A percentile compares a stretch with the other conserved stretches of the same genome.
These are phyloP conservation scores for Ceramica pisi DNA, from an alignment of 2,888 invertebrate genomes.

Conservation along the genomic window DNA sequence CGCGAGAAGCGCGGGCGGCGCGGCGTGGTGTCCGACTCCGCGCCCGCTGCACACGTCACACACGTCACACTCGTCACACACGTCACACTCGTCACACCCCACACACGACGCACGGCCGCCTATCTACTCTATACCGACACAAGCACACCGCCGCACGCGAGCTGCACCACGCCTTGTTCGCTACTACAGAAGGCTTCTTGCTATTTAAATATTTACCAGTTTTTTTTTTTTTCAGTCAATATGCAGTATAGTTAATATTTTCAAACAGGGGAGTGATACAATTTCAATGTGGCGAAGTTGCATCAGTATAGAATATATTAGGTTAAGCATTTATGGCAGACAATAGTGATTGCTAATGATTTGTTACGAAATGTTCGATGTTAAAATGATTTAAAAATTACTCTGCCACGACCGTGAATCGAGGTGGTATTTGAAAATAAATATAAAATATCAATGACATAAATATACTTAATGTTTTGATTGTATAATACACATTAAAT, in stretches of 20 bases:
- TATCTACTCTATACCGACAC: conserved; percentile 66
- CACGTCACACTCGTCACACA: conserved; percentile 60
- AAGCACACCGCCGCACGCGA: conserved; percentile 54
- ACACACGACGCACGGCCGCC: conserved; percentile 48
- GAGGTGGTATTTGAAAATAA: conserved; percentile 72
- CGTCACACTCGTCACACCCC: conserved; percentile 64
- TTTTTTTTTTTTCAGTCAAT: background rate
- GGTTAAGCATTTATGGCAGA: conserved; percentile 65
- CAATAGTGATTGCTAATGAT: conserved; percentile 73
- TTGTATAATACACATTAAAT: conserved; percentile 34
- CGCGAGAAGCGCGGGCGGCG: conserved; percentile 89
- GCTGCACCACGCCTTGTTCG: conserved; percentile 27
- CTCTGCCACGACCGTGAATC: conserved; percentile 80
- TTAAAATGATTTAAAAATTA: conserved; percentile 74
- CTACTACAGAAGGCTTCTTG: background rate
- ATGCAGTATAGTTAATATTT: background rate
- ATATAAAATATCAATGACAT: conserved; percentile 70
- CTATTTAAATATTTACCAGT: background rate
- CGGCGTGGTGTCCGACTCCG: conserved; percentile 81
- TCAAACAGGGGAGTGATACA: conserved; percentile 31
- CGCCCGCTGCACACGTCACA: conserved; percentile 75
- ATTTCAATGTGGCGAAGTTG: conserved; percentile 57
- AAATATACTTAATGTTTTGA: conserved; percentile 65
- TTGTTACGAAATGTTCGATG: conserved; percentile 70
- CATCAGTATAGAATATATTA: conserved; percentile 68